Base-by-base conservation (phyloP, 2,888 invertebrate genomes). In the Nemapogon koenigi region DNA sequence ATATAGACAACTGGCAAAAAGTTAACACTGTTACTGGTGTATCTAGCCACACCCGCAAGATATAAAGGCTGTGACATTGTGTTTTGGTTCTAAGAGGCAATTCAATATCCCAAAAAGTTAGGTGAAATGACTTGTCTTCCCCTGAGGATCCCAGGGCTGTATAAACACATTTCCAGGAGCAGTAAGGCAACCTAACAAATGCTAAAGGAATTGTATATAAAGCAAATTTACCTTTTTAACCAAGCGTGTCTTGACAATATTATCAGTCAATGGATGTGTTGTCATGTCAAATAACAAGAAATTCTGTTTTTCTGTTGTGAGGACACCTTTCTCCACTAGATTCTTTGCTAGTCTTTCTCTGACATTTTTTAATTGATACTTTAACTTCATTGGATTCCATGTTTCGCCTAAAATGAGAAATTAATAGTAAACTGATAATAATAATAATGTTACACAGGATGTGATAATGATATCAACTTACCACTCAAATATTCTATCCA, bases 211-310 rank as follows among this genome's bases (percentile, higher is more conserved):
- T n/a, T n/a, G n/a, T n/a, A n/a, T n/a, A 22, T 22, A 22, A 6
- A 22, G 8, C 6, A 22, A 8, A 46, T 44, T 52, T 64, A 93
- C 93, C 87, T 94, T 95, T 83, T 97, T 97, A 43, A 99, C 95
- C 59, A 99, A 85, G 55, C 96, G 90, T 57, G 91, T 91, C 83
- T 99, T 99, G 38, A 94, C 89, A 49, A 90, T 86, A 73, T 94
- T 93, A 68, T 99, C 97, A 46, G 93, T 95, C 44, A 99, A 83
- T 27, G 99, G 99, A 83, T 99, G 99, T 53, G 99, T 99, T 38
- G 99, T 99, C 97, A 99, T 99, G 80, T 99, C 99, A 69, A 99
- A 99, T 40, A 99, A 83, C 54, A 99, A 83, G 76, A 99, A 99
- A 73, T 99, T 99, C 78, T 99, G 98, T 81, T 98, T 99, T 71